Evolutionary conservation across 2,113 vertebrate genomes (phyloP), one percentile per base, ranked within the genome.

Genomic region (Sinocyclocheilus rhinocerous): DNA sequence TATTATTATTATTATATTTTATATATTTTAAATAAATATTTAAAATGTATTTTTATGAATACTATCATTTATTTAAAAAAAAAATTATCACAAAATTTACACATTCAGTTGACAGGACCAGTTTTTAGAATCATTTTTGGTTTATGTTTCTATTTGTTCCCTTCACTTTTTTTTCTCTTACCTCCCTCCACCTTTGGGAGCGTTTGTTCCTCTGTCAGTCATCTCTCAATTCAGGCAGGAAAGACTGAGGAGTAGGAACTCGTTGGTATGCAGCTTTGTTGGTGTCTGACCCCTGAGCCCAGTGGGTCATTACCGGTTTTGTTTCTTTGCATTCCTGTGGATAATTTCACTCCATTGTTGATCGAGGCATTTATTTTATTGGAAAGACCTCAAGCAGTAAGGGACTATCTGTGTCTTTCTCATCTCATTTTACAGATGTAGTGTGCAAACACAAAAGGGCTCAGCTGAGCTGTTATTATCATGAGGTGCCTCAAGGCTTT

Each of bases 401-500:
- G 75, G 57, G 39, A 70, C 29, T 73, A n/a, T 73, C 20, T 42
- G 33, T 20, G 11, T 57, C 26, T 72, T 39, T 81, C 57, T 75
- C 52, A 22, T 61, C 78, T 75, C 36, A 55, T 75, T 75, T 52
- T 77, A 79, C 45, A 63, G 77, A 84, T 61, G 48, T 24, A 76
- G 9, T 85, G 85, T 69, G 77, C 72, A 86, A 86, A 85, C 42
- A 87, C 69, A 87, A 87, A 87, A 89, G n/a, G 24, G 57, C 78
- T 57, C 39, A 42, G 69, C 13, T 85, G 15, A 45, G 36, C 63
- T 39, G 20, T 48, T 84, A 73, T n/a, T 84, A 39, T 39, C 52
- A 57, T 59, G 26, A 57, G 57, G 33, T 84, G 57, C 72, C 85
- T 57, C 67, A 78, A 50, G 75, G 80, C 63, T 73, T 39, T 72